Base-by-base conservation (phyloP, 2,888 invertebrate genomes). In the Rapana venosa region DNA sequence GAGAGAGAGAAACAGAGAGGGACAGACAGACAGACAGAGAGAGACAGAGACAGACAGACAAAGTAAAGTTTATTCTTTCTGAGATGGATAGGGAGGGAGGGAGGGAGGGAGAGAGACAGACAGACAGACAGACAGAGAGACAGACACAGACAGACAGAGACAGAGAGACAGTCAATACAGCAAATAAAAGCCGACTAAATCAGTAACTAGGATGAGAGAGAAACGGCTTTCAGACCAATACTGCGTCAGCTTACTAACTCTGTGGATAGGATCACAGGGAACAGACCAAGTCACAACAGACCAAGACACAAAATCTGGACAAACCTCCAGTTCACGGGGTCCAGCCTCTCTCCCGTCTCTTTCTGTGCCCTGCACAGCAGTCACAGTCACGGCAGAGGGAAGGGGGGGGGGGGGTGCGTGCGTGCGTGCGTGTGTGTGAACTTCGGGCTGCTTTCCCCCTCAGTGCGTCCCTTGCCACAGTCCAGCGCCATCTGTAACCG, bases 31-130 rank as follows among this genome's bases (percentile, higher is more conserved):
- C 47, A 47, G 47, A 47, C 47, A 47, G 77, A 35, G 30, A 79
- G 32, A 32, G 77, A 79, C 32, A 79, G 32, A 79, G 77, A 79
- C 32, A 79, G 77, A 79, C 20, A 61, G 61, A 61, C 8, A 47
- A 47, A 47, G 47, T 47, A 47, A 47, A n/a, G 47, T 5, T 47
- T 47, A 47, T 47, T 47, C 8, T 47, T 47, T 47, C 47, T 5
- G 47, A 47, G 47, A 47, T 2, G 47, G 47, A n/a, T n/a, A 47
- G 47, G 8, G 47, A 47, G 47, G 8, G 47, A 47, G 47, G 8
- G 66, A 74, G 77, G 17, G 30, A 79, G 77, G 32, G 77, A 79
- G 77, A 79, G 77, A 79, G 77, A 79, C 32, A 79, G 77, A 79
- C 6, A 61, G 61, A 61, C 6, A 47, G 47, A 47, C 4, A 47